phyloP scores from a whole-genome alignment of 2,888 invertebrate genomes.

The Dasypolia templi region DNA sequence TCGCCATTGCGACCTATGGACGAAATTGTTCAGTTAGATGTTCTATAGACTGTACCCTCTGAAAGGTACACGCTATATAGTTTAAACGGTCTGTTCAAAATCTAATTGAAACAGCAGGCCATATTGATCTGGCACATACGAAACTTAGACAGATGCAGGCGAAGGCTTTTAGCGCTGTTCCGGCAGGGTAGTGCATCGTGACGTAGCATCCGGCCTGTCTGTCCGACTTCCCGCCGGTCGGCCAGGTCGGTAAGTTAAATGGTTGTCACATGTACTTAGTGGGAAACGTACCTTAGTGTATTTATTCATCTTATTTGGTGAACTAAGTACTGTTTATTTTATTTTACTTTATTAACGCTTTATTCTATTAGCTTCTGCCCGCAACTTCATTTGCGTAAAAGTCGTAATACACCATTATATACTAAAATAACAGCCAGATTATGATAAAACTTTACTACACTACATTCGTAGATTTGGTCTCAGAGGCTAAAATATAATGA shows the following conservation, averaged over 20 bases:
- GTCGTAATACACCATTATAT: no score
- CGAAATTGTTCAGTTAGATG: background rate
- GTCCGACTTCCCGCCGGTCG: slow-evolving; percentile 62
- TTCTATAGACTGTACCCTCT: background rate
- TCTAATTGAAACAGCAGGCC: slow-evolving; percentile 35
- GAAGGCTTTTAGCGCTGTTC: slow-evolving; percentile 85
- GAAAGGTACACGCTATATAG: background rate
- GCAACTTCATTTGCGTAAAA: no score
- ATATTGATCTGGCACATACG: slow-evolving; percentile 72
- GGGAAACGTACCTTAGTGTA: slow-evolving; percentile 22
- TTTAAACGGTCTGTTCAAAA: background rate
- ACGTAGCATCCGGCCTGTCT: slow-evolving; percentile 80
- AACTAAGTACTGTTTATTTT: background rate
- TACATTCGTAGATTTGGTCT: no score
- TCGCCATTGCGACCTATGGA: no score
- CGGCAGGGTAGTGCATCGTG: slow-evolving; percentile 81
- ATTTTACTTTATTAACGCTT: background rate
- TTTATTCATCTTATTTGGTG: background rate
- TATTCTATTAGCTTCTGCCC: no score
- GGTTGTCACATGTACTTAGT: slow-evolving; percentile 63
- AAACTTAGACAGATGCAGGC: slow-evolving; percentile 82
- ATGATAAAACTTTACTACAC: no score
- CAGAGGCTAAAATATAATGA: no score
- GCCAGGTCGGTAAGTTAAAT: slow-evolving; percentile 64
- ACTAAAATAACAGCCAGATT: no score